Conservation (phyloP, 2,888 invertebrate genomes). For the Craniophora ligustri region DNA sequence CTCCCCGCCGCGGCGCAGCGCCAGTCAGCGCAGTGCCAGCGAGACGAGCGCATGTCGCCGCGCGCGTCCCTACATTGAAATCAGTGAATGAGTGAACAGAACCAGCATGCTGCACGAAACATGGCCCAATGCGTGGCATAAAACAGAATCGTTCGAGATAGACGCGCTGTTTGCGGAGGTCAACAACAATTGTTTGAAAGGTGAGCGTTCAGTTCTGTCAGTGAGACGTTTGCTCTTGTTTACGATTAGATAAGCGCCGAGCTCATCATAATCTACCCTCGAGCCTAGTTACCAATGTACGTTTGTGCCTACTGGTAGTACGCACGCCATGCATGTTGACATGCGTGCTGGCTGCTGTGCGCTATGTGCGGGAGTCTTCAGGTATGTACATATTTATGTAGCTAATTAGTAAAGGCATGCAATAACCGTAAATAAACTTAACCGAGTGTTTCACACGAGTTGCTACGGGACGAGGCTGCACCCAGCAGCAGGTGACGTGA, state of each 20-base stretch:
- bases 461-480: no score
- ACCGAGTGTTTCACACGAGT: no score
- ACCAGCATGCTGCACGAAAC: conserved; percentile 79
- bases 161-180: conserved; percentile 80
- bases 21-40: conserved; percentile 53
- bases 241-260: not conserved
- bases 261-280: conserved; percentile 6
- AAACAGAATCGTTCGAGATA: conserved; percentile 73
- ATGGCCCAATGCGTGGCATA: conserved; percentile 72
- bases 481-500: no score
- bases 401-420: no score
- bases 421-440: no score
- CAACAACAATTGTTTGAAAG: conserved; percentile 79
- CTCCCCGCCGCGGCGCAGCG: conserved; percentile 27
- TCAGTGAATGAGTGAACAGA: conserved; percentile 45
- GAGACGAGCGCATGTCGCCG: conserved; percentile 56
- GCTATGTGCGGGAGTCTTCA: no score
- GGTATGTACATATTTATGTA: no score
- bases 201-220: conserved; percentile 58
- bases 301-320: not conserved
- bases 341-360: no score
- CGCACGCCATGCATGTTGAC: not conserved
- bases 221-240: not conserved
- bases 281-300: not conserved
- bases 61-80: conserved; percentile 1